Evolutionary conservation across 2,797 vertebrate genomes (phyloP), one percentile per base, ranked within the genome.

Genomic region (Borostomias antarcticus): DNA sequence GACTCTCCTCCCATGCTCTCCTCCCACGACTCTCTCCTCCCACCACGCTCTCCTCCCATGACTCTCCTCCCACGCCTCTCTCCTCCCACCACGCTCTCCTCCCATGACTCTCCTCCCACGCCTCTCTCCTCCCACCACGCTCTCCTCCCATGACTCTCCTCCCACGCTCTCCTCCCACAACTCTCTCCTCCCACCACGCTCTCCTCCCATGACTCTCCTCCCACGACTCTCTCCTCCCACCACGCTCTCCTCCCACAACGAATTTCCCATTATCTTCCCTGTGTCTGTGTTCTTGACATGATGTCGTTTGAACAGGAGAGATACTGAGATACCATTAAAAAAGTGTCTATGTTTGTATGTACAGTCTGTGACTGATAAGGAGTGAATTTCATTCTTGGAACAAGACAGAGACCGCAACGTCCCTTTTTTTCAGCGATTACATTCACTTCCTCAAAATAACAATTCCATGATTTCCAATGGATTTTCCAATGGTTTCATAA

Each of bases 201-300:
- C n/a, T n/a, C n/a, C n/a, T n/a, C n/a, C n/a, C n/a, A n/a, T n/a
- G n/a, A n/a, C n/a, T n/a, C n/a, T 82, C 73, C 75, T 85, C 83
- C 73, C 84, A 81, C 80, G 77, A 82, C 83, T 85, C 82, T 78
- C 72, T 77, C 81, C 73, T 82, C 80, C 85, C 76, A 80, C 83
- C 79, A 76, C 77, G 65, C 78, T 80, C 69, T 73, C 79, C n/a
- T 69, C 76, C 68, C 45, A 62, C 71, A 53, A 53, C 45, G 45
- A 71, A 76, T 73, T 30, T 69, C 29, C 68, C 56, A 66, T 75
- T 80, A 64, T 73, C 56, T 69, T 48, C 60, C 50, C 17, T 29
- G 35, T 59, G 58, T 58, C 33, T 53, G 60, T 52, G 52, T 56
- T 51, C 29, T 33, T 48, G 21, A 47, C 37, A 21, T 35, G 26